Evolutionary conservation across 2,113 vertebrate genomes (phyloP).

Genomic region (Silurus glanis): DNA sequence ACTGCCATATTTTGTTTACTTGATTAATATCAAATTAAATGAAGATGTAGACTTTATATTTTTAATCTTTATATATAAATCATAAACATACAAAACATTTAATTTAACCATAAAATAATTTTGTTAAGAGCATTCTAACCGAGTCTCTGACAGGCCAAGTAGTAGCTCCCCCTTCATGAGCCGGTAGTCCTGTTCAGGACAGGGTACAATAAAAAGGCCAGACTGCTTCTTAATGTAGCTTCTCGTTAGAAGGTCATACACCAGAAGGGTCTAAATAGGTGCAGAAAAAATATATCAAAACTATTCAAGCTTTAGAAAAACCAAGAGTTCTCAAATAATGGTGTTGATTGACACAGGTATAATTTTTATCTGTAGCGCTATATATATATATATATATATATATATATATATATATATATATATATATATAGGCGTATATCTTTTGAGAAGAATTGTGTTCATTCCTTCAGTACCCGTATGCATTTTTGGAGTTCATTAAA

Average conservation of each 20-base stretch:
- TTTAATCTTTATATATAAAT: no score
- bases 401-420: background rate
- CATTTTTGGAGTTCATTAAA: background rate
- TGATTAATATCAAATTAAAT: no score
- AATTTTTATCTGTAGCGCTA: background rate
- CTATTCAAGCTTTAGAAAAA: background rate
- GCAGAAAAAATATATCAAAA: constrained; percentile 4
- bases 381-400: background rate
- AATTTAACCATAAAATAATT: background rate
- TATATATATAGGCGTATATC: no score
- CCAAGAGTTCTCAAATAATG: background rate
- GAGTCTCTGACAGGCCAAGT: constrained; percentile 69
- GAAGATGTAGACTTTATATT: no score
- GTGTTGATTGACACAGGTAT: background rate
- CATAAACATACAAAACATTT: background rate
- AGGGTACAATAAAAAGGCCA: constrained; percentile 60
- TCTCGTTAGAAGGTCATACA: constrained; percentile 68
- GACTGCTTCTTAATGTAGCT: constrained; percentile 67
- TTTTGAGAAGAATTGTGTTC: background rate
- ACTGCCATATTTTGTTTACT: background rate
- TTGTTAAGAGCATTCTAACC: constrained; percentile 52
- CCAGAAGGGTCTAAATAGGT: constrained; percentile 59
- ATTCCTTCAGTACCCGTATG: background rate
- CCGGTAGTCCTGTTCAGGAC: constrained; percentile 66
- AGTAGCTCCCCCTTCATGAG: constrained; percentile 63